Evolutionary conservation across 2,113 vertebrate genomes (phyloP), one percentile per base, ranked within the genome.

Genomic region (Chinchilla lanigera): DNA sequence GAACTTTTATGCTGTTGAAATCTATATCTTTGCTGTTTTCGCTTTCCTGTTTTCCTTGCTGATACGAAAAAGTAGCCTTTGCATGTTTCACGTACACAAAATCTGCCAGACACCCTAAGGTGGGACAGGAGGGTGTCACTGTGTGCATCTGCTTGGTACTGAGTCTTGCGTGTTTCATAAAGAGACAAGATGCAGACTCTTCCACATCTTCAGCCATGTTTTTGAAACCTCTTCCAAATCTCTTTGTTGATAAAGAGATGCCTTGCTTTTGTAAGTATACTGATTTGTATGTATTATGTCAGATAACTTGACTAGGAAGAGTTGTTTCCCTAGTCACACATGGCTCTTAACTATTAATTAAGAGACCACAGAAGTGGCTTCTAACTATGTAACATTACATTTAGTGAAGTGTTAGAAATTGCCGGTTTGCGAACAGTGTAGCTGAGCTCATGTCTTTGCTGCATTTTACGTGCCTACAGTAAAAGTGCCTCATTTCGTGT

Each of bases 181-280:
- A 9, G 38, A 69, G 58, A 71, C 58, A 33, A 20, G 47, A 73
- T 30, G 28, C 44, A 90, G 65, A 19, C 11, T 89, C 3, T 58
- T 44, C 35, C 35, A 89, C 14, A 52, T 77, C 52, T 93, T 96
- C 38, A 89, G 14, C 60, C 56, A 17, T 47, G 24, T 65, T 92
- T 91, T 80, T 41, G n/a, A 3, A 56, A 41, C 2, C 61, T 86
- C 50, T 60, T 85, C 63, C 63, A 69, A 73, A 54, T 77, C 33
- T 95, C 17, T 90, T 88, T 90, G 28, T 78, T 89, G n/a, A 89
- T 86, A 75, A 61, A 61, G 4, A n/a, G 92, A 69, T 95, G 20
- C 22, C 71, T 94, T 90, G 19, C 13, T 54, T 78, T 92, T 93
- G 14, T 81, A 35, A 75, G 10, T 63, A 41, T 81, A 90, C 75